These are phyloP conservation scores for Pantala flavescens DNA, from an alignment of 1,140 invertebrate genomes.

Conservation along the genomic window DNA sequence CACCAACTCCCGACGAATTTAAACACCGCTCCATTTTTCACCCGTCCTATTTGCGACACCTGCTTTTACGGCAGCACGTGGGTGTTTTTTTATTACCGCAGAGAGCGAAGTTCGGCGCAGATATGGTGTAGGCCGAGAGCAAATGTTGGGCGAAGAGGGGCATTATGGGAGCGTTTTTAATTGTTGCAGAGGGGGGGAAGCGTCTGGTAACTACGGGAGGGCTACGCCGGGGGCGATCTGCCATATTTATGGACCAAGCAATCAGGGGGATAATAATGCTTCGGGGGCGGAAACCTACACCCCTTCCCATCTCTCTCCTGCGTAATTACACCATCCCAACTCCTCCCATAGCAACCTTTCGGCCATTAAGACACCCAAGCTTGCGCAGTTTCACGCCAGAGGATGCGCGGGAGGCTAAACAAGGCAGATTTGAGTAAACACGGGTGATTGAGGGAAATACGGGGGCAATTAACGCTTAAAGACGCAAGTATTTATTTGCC, in stretches of 20 bases:
- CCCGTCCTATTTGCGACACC: no score
- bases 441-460: no score
- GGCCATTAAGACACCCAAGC: no score
- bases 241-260: neutral
- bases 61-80: neutral
- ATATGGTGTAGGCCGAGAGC: no score
- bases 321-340: neutral
- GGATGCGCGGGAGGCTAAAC: no score
- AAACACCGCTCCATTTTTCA: no score
- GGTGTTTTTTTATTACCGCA: neutral
- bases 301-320: neutral
- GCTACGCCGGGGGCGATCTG: neutral
- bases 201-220: neutral
- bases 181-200: neutral
- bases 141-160: neutral
- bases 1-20: no score
- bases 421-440: no score
- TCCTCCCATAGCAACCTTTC: neutral
- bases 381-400: no score
- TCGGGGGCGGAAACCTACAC: neutral
- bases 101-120: neutral
- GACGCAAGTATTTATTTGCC: no score
- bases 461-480: no score
- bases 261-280: neutral
- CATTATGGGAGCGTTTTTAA: conserved; percentile 1